Percentiles rank a stretch among this genome's conserved stretches.
Conservation (phyloP, 2,113 vertebrate genomes). For the Cariama cristata region DNA sequence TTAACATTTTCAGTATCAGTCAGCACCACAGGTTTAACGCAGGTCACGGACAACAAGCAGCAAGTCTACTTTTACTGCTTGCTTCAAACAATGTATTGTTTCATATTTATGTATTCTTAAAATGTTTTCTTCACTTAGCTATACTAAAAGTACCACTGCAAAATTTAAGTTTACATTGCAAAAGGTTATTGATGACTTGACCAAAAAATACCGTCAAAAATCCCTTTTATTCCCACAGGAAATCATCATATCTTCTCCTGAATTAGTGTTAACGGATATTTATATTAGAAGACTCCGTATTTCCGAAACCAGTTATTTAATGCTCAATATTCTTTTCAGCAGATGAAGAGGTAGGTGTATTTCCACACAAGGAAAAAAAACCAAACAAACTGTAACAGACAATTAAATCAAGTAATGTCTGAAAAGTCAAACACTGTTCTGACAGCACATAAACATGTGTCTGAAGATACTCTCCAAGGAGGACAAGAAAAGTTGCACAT, state of each 20-base stretch:
- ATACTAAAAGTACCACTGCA: slow-evolving; percentile 19
- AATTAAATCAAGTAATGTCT: slow-evolving; percentile 73
- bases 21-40: slow-evolving; percentile 45
- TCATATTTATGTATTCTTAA: slow-evolving; percentile 44
- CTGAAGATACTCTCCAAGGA: slow-evolving; percentile 48
- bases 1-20: neutral
- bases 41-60: slow-evolving; percentile 57
- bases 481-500: slow-evolving; percentile 64
- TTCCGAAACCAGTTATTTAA: slow-evolving; percentile 79
- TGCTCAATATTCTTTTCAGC: slow-evolving; percentile 77
- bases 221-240: neutral
- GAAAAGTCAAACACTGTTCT: slow-evolving; percentile 71
- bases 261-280: slow-evolving; percentile 35
- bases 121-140: slow-evolving; percentile 44
- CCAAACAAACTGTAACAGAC: slow-evolving; percentile 58
- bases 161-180: slow-evolving; percentile 45
- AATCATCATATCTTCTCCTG: neutral
- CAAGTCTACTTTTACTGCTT: slow-evolving; percentile 24
- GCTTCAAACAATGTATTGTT: neutral
- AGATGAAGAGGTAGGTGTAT: slow-evolving; percentile 83
- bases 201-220: neutral
- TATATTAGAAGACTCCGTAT: slow-evolving; percentile 72
- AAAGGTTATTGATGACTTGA: neutral
- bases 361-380: slow-evolving; percentile 70
- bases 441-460: slow-evolving; percentile 53